Percentiles rank a stretch among this genome's conserved stretches.
These are phyloP conservation scores for Drosophila prolongata DNA, from an alignment of 2,888 invertebrate species.

Conservation along the genomic window DNA sequence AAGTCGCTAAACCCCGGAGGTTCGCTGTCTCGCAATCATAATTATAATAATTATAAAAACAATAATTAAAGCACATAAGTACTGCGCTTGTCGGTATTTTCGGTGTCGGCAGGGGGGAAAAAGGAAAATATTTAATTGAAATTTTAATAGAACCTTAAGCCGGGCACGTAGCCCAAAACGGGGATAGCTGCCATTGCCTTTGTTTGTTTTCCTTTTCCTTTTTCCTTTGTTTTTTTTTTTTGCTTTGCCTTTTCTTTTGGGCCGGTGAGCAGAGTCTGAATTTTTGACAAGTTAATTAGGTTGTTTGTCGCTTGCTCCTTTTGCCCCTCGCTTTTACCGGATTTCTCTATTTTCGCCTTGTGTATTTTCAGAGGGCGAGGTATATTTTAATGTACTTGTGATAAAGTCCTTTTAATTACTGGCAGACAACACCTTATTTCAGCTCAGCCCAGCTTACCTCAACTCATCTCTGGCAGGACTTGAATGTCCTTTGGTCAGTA, in stretches of 20 bases:
- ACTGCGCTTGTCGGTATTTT: slow-evolving; percentile 22
- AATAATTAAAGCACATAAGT: slow-evolving; percentile 68
- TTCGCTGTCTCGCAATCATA: slow-evolving; percentile 53
- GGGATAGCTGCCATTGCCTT: slow-evolving; percentile 25
- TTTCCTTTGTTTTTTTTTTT: slow-evolving; percentile 33
- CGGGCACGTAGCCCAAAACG: slow-evolving; percentile 38
- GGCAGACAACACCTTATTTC: slow-evolving; percentile 42
- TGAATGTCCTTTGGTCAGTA: slow-evolving; percentile 23
- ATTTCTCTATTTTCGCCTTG: background rate
- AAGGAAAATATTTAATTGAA: slow-evolving; percentile 48
- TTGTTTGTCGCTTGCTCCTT: slow-evolving; percentile 49
- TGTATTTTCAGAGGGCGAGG: background rate
- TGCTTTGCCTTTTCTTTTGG: slow-evolving; percentile 20
- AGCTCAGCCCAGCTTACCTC: slow-evolving; percentile 1
- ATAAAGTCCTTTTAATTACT: slow-evolving; percentile 65
- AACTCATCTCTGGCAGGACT: slow-evolving; percentile 8
- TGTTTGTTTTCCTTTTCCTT: slow-evolving; percentile 37
- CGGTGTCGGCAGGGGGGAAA: slow-evolving; percentile 4
- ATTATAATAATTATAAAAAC: slow-evolving; percentile 71
- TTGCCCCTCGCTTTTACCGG: background rate
- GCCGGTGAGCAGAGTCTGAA: slow-evolving; percentile 53
- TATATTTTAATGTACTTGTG: slow-evolving; percentile 64
- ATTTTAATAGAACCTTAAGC: slow-evolving; percentile 55
- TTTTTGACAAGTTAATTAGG: slow-evolving; percentile 73
- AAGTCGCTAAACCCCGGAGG: slow-evolving; percentile 10